Evolutionary conservation across 2,888 invertebrate species (phyloP).

Genomic region (Drosophila histrio): DNA sequence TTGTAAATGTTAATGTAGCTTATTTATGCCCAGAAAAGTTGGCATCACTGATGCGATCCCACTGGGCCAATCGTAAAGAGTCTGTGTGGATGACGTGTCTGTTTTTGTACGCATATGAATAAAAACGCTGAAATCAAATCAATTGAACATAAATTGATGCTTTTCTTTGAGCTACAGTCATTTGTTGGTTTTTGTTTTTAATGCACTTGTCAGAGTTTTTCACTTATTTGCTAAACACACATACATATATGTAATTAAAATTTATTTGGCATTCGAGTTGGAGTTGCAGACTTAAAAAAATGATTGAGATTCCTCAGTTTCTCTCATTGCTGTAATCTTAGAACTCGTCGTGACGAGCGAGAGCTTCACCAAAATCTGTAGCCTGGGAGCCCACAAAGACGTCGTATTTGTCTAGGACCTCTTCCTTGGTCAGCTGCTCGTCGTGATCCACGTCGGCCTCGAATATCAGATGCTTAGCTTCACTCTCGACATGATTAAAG

Average conservation of each 20-base stretch:
- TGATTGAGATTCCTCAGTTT: neutral
- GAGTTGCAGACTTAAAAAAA: conserved; percentile 12
- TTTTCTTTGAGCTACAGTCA: conserved; percentile 19
- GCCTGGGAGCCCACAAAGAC: conserved; percentile 99
- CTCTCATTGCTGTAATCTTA: conserved; percentile 84
- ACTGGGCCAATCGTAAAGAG: conserved; percentile 46
- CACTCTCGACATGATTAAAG: conserved; percentile 98
- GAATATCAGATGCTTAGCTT: conserved; percentile 96
- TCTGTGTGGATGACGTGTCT: conserved; percentile 45
- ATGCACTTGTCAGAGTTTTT: conserved; percentile 45
- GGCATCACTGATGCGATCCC: no score
- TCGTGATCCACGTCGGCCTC: conserved; percentile 97
- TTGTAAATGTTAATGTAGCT: no score
- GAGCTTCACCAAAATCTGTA: conserved; percentile 98
- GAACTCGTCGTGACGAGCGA: conserved; percentile 98
- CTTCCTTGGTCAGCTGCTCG: conserved; percentile 93
- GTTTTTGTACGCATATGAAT: conserved; percentile 46
- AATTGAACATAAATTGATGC: conserved; percentile 31
- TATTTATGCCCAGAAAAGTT: no score
- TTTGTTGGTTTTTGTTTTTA: conserved; percentile 34
- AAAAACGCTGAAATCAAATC: conserved; percentile 33
- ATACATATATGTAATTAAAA: conserved; percentile 35
- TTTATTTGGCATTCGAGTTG: conserved; percentile 59
- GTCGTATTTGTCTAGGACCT: conserved; percentile 97
- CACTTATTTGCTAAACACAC: conserved; percentile 37